Conservation (phyloP, 2,113 vertebrate genomes). For the Hippocampus comes region DNA sequence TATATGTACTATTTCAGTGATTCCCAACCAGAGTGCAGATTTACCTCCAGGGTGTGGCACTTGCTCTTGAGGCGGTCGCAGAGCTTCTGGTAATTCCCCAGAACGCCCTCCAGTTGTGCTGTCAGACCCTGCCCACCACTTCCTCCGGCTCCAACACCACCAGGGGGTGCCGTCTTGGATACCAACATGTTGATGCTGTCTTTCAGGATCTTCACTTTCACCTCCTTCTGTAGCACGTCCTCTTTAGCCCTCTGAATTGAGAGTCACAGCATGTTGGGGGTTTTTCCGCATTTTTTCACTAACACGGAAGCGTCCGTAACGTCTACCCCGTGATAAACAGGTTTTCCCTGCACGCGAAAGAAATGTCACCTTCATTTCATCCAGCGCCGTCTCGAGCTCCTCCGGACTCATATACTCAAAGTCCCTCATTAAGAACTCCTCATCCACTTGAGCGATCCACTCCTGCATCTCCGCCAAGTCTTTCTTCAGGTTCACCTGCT, state of each 20-base stretch:
- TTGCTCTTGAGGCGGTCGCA: conserved; percentile 94
- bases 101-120: conserved; percentile 77
- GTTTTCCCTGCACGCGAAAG: too few relatives aligned
- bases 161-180: conserved; percentile 72
- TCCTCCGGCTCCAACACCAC: conserved; percentile 29
- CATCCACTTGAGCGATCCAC: conserved; percentile 94
- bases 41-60: conserved; percentile 93
- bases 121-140: conserved; percentile 79
- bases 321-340: too few relatives aligned
- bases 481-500: conserved; percentile 88
- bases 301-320: too few relatives aligned
- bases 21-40: background rate
- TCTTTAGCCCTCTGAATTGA: conserved; percentile 86
- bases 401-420: conserved; percentile 96
- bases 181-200: conserved; percentile 90
- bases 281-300: too few relatives aligned
- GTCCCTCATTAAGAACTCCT: conserved; percentile 94
- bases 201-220: conserved; percentile 96
- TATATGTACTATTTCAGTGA: background rate
- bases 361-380: conserved; percentile 90
- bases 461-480: conserved; percentile 98
- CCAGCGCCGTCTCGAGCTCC: conserved; percentile 86
- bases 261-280: too few relatives aligned
- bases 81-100: conserved; percentile 91
- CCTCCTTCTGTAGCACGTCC: conserved; percentile 97